phyloP scores from a whole-genome alignment of 2,113 vertebrate genomes.

The Zosterops pallidus region DNA sequence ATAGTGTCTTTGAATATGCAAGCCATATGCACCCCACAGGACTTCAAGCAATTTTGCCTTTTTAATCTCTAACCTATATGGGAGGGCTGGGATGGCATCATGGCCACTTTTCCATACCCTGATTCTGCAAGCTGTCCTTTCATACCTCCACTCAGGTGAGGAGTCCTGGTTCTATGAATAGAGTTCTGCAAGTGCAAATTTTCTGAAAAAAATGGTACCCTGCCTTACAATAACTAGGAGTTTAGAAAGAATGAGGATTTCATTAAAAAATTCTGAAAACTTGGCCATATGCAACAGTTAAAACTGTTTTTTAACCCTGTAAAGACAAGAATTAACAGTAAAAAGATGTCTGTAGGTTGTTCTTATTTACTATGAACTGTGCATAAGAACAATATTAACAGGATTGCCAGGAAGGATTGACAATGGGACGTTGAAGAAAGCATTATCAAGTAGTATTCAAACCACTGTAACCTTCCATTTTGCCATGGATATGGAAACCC shows the following conservation, averaged over 20 bases:
- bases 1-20: background rate
- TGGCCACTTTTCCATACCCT: background rate
- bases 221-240: background rate
- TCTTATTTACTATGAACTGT: background rate
- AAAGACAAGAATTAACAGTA: background rate
- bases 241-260: background rate
- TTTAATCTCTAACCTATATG: background rate
- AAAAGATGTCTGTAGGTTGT: background rate
- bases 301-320: background rate
- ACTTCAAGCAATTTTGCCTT: background rate
- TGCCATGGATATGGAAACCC: background rate
- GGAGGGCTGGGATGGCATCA: background rate
- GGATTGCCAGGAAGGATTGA: background rate
- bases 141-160: background rate
- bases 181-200: background rate
- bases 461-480: background rate
- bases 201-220: background rate
- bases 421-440: background rate
- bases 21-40: background rate
- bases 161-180: background rate
- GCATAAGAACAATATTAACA: background rate
- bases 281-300: background rate
- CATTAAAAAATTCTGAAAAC: background rate
- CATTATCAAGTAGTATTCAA: background rate
- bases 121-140: background rate